Conservation (phyloP, 1,140 invertebrate species). For the Sipha flava region DNA sequence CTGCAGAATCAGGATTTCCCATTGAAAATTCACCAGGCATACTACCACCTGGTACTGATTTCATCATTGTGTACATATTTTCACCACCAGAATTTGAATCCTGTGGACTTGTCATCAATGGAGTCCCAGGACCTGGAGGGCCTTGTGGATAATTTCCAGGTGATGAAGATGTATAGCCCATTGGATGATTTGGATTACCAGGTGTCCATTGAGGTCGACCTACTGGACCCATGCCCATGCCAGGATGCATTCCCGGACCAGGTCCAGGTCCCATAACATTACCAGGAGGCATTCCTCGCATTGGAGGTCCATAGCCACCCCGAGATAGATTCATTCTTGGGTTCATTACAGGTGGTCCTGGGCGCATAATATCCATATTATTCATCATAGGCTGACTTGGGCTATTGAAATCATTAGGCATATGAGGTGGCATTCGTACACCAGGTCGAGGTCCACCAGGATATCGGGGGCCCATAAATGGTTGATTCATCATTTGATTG, state of each 20-base stretch:
- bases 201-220: slow-evolving; percentile 81
- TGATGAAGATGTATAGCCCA: slow-evolving; percentile 84
- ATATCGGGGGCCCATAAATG: slow-evolving; percentile 90
- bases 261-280: slow-evolving; percentile 59
- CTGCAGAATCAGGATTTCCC: slow-evolving; percentile 62
- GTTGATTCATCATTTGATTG: slow-evolving; percentile 79
- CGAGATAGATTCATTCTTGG: slow-evolving; percentile 88
- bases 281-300: slow-evolving; percentile 83
- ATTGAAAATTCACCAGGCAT: slow-evolving; percentile 68
- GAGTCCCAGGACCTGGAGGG: slow-evolving; percentile 66
- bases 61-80: slow-evolving; percentile 97
- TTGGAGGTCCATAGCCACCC: slow-evolving; percentile 70
- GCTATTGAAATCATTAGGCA: slow-evolving; percentile 89
- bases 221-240: slow-evolving; percentile 72
- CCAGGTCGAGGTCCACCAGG: slow-evolving; percentile 81
- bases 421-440: slow-evolving; percentile 89
- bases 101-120: slow-evolving; percentile 95
- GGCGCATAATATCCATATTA: slow-evolving; percentile 47
- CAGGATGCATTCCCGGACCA: slow-evolving; percentile 60
- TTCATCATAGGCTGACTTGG: slow-evolving; percentile 92
- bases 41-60: slow-evolving; percentile 74
- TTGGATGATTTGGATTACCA: slow-evolving; percentile 55
- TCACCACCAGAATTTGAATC: slow-evolving; percentile 74
- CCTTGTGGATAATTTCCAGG: slow-evolving; percentile 70
- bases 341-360: slow-evolving; percentile 81